phyloP scores from a whole-genome alignment of 1,140 invertebrate species.

The Luehdorfia chinensis region DNA sequence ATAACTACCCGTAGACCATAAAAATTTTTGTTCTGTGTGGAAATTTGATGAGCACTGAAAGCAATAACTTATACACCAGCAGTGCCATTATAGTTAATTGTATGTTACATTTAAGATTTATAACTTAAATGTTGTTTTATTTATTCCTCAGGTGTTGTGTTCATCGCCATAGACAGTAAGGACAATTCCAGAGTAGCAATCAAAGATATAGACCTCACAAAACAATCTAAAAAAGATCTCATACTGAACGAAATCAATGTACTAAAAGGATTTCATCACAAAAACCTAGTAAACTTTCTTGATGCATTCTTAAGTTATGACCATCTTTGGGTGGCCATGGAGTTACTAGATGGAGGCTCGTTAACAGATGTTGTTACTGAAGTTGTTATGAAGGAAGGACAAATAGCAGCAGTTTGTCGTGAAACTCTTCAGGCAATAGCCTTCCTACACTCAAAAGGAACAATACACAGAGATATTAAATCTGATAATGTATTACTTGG shows the following conservation, averaged over 20 bases:
- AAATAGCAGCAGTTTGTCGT: constrained; percentile 96
- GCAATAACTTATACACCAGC: too few species aligned
- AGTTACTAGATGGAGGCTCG: constrained; percentile 96
- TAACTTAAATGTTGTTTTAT: constrained; percentile 18
- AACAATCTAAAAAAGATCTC: constrained; percentile 95
- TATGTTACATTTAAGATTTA: too few species aligned
- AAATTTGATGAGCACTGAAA: too few species aligned
- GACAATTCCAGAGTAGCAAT: constrained; percentile 92
- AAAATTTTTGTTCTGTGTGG: too few species aligned
- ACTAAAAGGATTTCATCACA: constrained; percentile 95
- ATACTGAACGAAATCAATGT: constrained; percentile 97
- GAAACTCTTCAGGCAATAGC: constrained; percentile 95
- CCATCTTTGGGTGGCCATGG: constrained; percentile 97
- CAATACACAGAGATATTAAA: constrained; percentile 96
- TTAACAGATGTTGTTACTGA: constrained; percentile 98
- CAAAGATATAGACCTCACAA: constrained; percentile 96
- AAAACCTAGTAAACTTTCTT: constrained; percentile 98
- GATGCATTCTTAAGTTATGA: constrained; percentile 93
- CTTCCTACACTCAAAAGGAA: constrained; percentile 94
- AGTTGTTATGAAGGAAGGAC: constrained; percentile 97
- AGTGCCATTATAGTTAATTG: too few species aligned
- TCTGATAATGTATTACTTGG: constrained; percentile 97
- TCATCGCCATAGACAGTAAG: constrained; percentile 89
- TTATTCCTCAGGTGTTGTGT: constrained; percentile 86
- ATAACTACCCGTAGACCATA: too few species aligned